Conservation (phyloP, 1,140 invertebrate genomes). For the Achroia grisella region DNA sequence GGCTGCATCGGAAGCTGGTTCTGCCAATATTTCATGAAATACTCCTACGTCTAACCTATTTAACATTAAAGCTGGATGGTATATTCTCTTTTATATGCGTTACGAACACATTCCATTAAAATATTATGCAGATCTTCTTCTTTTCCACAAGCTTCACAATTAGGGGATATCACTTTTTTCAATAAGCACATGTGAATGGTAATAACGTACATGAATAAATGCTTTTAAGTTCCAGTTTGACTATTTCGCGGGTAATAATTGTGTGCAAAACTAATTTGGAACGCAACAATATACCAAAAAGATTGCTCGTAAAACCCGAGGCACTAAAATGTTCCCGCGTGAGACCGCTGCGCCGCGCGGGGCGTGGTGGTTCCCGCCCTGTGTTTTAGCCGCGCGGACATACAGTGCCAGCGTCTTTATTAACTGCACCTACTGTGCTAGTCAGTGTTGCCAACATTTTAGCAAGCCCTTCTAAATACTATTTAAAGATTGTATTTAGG, state of each 20-base stretch:
- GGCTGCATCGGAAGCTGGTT: too few species aligned
- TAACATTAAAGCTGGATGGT: too few species aligned
- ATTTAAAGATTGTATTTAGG: too few species aligned
- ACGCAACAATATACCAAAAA: slow-evolving; percentile 40
- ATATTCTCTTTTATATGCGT: too few species aligned
- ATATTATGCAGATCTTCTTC: too few species aligned
- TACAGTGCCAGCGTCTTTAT: slow-evolving; percentile 53
- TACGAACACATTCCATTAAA: too few species aligned
- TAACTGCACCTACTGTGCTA: slow-evolving; percentile 27
- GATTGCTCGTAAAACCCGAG: slow-evolving; percentile 41
- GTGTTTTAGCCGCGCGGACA: slow-evolving; percentile 47
- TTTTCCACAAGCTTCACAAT: too few species aligned
- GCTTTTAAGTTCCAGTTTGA: slow-evolving; percentile 11
- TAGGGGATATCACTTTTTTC: too few species aligned
- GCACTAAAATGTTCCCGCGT: slow-evolving; percentile 39
- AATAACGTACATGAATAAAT: slow-evolving; percentile 9
- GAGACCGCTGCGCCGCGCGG: slow-evolving; percentile 32
- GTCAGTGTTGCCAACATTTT: too few species aligned
- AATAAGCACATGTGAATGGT: background rate
- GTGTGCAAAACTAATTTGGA: slow-evolving; percentile 34
- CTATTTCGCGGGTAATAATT: slow-evolving; percentile 2
- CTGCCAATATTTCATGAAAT: too few species aligned
- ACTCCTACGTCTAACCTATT: too few species aligned
- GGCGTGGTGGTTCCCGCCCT: slow-evolving; percentile 47
- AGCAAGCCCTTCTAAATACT: too few species aligned